These are phyloP conservation scores for Grus americana DNA, from an alignment of 2,113 vertebrate species.

Conservation along the genomic window DNA sequence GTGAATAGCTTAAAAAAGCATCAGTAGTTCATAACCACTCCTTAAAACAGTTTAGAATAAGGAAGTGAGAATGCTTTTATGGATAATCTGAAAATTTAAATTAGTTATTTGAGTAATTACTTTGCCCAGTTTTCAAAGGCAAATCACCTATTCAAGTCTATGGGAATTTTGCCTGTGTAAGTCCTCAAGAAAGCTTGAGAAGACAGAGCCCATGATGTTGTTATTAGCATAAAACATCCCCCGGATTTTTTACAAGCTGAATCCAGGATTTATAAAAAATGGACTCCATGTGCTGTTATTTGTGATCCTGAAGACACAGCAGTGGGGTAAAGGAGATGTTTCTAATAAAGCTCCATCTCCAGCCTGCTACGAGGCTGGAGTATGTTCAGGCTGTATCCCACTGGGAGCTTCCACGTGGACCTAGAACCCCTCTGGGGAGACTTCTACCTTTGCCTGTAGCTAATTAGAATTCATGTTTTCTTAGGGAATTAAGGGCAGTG, in stretches of 20 bases:
- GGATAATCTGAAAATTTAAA: background rate
- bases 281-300: background rate
- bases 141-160: background rate
- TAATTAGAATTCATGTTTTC: conserved; percentile 75
- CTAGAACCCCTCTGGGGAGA: conserved; percentile 36
- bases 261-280: background rate
- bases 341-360: conserved; percentile 23
- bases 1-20: background rate
- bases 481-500: conserved; percentile 66
- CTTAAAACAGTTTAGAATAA: background rate
- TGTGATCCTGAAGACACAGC: background rate
- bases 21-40: background rate
- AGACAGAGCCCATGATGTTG: conserved; percentile 9
- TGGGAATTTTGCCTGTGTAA: background rate
- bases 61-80: background rate
- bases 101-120: background rate
- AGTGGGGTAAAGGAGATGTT: conserved; percentile 4
- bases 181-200: background rate
- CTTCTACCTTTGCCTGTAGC: conserved; percentile 46
- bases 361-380: background rate
- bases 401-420: conserved; percentile 27
- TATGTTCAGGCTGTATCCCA: conserved; percentile 1
- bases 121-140: background rate
- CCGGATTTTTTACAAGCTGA: conserved; percentile 2
- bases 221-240: conserved; percentile 27